Base-by-base conservation (phyloP, 1,140 invertebrate genomes). In the Penaeus chinensis region DNA sequence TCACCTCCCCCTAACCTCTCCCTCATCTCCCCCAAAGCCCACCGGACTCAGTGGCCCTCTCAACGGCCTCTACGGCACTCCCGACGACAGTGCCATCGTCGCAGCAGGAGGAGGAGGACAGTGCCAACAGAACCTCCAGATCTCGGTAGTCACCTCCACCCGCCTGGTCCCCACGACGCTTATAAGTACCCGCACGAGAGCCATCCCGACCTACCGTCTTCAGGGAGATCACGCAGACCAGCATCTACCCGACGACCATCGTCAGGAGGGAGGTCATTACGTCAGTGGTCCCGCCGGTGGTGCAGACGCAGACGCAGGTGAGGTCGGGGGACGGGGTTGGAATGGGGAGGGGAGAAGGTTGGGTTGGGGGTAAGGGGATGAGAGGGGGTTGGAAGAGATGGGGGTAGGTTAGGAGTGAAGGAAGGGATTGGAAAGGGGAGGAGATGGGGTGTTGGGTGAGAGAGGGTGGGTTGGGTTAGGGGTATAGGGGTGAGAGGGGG, bases 181-280 rank as follows among this genome's bases (percentile, higher is more conserved):
- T n/a, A 82, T 87, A 32, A 87, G 85, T 42, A 87, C 85, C 60
- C 60, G 85, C 22, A 87, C 85, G n/a, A 79, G 85, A 16, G 85
- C 85, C 66, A 87, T 87, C 60, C 85, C 85, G 7, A 87, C 85
- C 20, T n/a, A 87, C 85, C 16, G 81, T 87, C 54, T 87, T 87
- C 80, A 32, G 71, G 66, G 54, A 87, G 66, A 87, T 87, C 61
- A 87, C 85, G 13, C 69, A 77, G 60, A 87, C 85, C 71, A 76
- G 85, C 24, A 87, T 87, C 66, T 82, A 77, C 80, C 80, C 85
- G 5, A 82, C 85, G 18, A 87, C 85, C 1, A 24, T 87, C 24
- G 80, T 82, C 4, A 24, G 60, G 24, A 87, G 79, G 71, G 79
- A 87, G 20, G 85, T 87, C 13, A 42, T 87, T 37, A 87, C 85